Evolutionary conservation across 1,140 invertebrate species (phyloP).

Genomic region (Matsumurasca onukii): DNA sequence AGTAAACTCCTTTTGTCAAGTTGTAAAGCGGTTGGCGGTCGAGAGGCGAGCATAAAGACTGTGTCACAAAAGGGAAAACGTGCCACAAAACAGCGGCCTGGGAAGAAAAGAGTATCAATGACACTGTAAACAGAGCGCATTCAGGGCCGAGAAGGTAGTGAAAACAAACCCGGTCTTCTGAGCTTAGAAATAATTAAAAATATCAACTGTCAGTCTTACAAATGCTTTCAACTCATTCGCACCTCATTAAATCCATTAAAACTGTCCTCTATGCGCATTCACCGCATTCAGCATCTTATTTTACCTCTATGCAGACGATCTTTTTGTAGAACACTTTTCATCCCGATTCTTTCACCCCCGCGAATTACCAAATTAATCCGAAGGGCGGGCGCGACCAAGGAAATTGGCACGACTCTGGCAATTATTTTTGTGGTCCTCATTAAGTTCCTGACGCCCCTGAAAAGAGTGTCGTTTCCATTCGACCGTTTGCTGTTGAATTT

Average conservation of each 20-base stretch:
- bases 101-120: conserved; percentile 11
- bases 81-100: conserved; percentile 7
- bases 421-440: conserved; percentile 27
- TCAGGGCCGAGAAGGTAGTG: neutral
- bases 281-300: conserved; percentile 21
- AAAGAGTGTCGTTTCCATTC: conserved; percentile 2
- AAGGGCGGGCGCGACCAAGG: conserved; percentile 7
- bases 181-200: conserved; percentile 26
- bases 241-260: neutral
- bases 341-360: conserved; percentile 20
- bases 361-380: conserved; percentile 28
- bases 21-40: neutral
- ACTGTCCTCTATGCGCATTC: conserved; percentile 10
- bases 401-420: conserved; percentile 25
- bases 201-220: conserved; percentile 14
- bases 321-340: neutral
- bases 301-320: neutral
- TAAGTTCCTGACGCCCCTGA: conserved; percentile 2
- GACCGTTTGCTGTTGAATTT: too few species aligned
- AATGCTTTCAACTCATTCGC: neutral
- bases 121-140: conserved; percentile 8
- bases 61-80: conserved; percentile 19
- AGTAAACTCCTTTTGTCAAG: too few species aligned
- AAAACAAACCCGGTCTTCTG: neutral
- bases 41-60: conserved; percentile 1